Evolutionary conservation across 2,797 vertebrate genomes (phyloP).

Genomic region (Anabacerthia variegaticeps): DNA sequence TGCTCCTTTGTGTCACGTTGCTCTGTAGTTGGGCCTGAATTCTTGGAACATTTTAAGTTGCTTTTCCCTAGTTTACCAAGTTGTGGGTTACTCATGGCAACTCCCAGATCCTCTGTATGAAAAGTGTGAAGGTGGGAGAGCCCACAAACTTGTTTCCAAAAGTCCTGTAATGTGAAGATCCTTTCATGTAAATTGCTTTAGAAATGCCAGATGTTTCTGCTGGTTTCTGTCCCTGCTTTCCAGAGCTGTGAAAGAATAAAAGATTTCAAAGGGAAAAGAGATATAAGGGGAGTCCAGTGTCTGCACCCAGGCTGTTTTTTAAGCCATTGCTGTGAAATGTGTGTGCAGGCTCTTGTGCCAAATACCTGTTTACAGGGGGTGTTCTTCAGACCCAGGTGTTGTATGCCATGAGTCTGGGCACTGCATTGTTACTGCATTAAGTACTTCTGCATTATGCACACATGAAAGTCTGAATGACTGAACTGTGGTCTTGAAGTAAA

Average conservation of each 20-base stretch:
- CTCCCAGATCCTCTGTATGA: background rate
- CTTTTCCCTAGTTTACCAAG: background rate
- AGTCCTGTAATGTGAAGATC: background rate
- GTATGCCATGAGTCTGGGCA: background rate
- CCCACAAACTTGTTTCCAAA: background rate
- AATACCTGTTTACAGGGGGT: background rate
- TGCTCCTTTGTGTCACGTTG: background rate
- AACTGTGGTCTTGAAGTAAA: background rate
- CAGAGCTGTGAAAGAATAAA: background rate
- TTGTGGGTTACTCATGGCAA: background rate
- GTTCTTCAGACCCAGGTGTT: background rate
- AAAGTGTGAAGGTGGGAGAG: background rate
- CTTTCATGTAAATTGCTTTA: background rate
- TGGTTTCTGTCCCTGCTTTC: background rate
- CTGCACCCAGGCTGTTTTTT: background rate
- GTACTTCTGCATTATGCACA: accelerated
- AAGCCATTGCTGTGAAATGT: background rate
- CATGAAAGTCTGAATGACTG: background rate
- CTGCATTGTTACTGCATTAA: background rate
- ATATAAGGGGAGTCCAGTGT: background rate
- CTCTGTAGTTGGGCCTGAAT: background rate
- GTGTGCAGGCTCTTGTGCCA: background rate
- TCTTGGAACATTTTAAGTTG: background rate
- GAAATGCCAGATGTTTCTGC: background rate
- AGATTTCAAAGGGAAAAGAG: background rate